Conservation (phyloP, 2,888 invertebrate genomes). For the Hetaerina titia region DNA sequence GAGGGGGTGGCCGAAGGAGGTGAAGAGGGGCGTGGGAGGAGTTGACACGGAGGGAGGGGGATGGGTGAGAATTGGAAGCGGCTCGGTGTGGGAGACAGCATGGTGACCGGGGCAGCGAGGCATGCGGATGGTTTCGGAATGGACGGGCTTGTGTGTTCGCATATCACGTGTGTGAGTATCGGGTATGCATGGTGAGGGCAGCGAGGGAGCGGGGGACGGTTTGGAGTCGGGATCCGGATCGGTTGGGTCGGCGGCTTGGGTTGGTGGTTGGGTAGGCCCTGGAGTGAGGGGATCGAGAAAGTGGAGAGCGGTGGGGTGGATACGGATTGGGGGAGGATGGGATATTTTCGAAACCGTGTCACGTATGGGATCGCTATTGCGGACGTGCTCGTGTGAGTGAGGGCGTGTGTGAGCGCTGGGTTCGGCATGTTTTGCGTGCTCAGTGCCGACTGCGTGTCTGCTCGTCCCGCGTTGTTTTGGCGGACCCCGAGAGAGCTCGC, state of each 20-base stretch:
- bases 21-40: neutral
- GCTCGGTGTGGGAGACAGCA: slow-evolving; percentile 40
- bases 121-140: neutral
- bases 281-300: neutral
- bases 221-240: neutral
- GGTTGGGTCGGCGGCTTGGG: neutral
- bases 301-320: neutral
- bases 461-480: slow-evolving; percentile 37
- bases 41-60: neutral
- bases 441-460: slow-evolving; percentile 54
- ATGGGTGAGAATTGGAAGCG: slow-evolving; percentile 9
- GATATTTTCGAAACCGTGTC: slow-evolving; percentile 23
- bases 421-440: slow-evolving; percentile 59
- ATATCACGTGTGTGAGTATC: neutral
- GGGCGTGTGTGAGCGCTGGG: neutral
- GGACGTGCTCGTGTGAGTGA: neutral
- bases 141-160: neutral
- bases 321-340: neutral
- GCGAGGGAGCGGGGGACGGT: neutral
- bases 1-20: neutral
- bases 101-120: slow-evolving; percentile 27
- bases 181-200: neutral
- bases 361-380: slow-evolving; percentile 57
- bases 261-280: neutral
- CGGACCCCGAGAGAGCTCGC: neutral